Evolutionary conservation across 2,797 vertebrate species (phyloP).

Genomic region (Acanthis flammea): DNA sequence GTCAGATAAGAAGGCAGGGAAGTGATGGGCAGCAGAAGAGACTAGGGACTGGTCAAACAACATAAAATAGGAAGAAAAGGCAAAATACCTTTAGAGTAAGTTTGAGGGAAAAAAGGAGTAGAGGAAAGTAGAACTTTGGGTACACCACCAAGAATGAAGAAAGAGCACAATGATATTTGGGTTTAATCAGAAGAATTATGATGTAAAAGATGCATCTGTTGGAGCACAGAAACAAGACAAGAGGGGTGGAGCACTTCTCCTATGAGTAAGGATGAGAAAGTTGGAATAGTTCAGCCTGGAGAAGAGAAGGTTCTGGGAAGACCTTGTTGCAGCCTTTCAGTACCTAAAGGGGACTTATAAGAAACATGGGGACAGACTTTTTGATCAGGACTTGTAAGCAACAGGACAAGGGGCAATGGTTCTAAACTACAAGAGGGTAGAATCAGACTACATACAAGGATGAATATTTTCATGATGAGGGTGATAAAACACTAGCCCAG

Average conservation of each 20-base stretch:
- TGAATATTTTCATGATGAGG: neutral
- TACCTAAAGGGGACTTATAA: neutral
- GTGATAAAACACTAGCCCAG: neutral
- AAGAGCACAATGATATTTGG: neutral
- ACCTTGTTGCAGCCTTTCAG: neutral
- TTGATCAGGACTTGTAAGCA: neutral
- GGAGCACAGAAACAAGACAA: neutral
- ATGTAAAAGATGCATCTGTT: neutral
- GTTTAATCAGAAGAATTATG: neutral
- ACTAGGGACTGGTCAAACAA: neutral
- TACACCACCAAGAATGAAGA: neutral
- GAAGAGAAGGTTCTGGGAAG: neutral
- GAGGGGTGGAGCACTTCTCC: neutral
- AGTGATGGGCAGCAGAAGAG: fast-evolving
- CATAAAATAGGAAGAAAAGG: neutral
- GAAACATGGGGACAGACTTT: neutral
- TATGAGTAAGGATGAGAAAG: neutral
- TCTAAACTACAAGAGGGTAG: neutral
- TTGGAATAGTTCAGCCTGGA: neutral
- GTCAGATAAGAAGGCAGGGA: neutral
- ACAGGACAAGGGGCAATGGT: neutral
- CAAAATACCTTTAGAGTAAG: neutral
- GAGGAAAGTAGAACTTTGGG: neutral
- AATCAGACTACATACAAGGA: neutral
- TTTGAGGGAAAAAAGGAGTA: neutral